Evolutionary conservation across 2,888 invertebrate species (phyloP), one percentile per base, ranked within the genome.

Genomic region (Tinea pellionella): DNA sequence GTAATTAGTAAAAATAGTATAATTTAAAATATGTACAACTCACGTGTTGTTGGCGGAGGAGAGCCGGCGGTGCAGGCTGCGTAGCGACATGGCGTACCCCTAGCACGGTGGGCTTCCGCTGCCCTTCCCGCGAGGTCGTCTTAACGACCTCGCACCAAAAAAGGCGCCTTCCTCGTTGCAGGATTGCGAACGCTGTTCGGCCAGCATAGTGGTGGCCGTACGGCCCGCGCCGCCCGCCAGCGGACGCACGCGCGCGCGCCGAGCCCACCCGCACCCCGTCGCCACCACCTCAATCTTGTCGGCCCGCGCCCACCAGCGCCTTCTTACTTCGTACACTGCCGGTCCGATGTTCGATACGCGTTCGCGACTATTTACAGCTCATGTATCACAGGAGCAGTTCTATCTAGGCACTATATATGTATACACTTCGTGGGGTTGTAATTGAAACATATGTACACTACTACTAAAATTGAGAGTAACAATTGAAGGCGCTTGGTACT

Each of bases 41-140:
- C 73, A 89, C 90, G 89, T 89, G 88, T 89, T 85, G 77, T 80
- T 82, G 72, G 83, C 85, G 84, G 89, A 88, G 78, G 89, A 89
- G 72, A 90, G 88, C 78, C 90, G 89, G 71, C 90, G 89, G 82
- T 89, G 89, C 74, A 89, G 89, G 89, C 87, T 89, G 88, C 88
- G 89, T 89, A 86, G 89, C 90, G 89, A 90, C 89, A 89, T 90
- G 90, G 88, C 88, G 88, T 88, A 86, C 87, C 88, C 88, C 88
- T 88, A 88, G 88, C 88, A 88, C 74, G 88, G 89, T 78, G 89
- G 89, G 74, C 88, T 89, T 70, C 88, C 66, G 83, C 82, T 89
- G 71, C 85, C 84, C 74, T 88, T 88, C 77, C 85, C 87, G 77
- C 88, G 89, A 83, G 89, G 89, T 88, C 83, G 82, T 75, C 88